A percentile compares a stretch with the other conserved stretches of the same genome.
Conservation (phyloP, 2,888 invertebrate genomes). For the Azorinus chamasolen region DNA sequence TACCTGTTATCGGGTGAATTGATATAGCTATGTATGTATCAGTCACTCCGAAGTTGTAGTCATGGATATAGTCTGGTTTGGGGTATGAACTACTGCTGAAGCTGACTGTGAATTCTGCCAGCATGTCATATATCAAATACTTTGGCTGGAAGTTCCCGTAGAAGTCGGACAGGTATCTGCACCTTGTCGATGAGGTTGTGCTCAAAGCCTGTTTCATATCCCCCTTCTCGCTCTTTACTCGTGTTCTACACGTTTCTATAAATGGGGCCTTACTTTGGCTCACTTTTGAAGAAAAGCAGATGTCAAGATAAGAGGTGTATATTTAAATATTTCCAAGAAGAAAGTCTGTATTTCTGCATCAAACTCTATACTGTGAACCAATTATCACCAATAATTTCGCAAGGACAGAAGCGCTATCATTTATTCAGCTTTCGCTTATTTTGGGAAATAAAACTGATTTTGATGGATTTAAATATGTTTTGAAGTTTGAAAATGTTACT, state of each 20-base stretch:
- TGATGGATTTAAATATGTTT: too few relatives aligned
- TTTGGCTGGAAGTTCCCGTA: constrained; percentile 24
- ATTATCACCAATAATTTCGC: too few relatives aligned
- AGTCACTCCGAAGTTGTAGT: constrained; percentile 15
- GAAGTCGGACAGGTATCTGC: constrained; percentile 9
- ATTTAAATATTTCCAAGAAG: too few relatives aligned
- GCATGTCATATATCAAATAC: not conserved
- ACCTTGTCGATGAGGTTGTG: not conserved
- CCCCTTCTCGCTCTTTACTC: constrained; percentile 4
- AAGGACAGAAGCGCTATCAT: too few relatives aligned
- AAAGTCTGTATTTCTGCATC: too few relatives aligned
- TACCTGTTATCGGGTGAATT: too few relatives aligned
- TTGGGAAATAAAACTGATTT: too few relatives aligned
- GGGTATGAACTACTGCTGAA: not conserved
- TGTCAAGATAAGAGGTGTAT: too few relatives aligned
- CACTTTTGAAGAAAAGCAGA: not conserved
- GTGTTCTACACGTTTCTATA: constrained; percentile 18
- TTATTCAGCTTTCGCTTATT: too few relatives aligned
- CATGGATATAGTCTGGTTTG: constrained; percentile 5
- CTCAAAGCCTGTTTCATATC: constrained; percentile 19
- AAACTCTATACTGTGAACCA: too few relatives aligned
- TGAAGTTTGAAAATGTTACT: too few relatives aligned
- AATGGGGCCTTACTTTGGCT: not conserved
- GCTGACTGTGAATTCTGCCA: constrained; percentile 1
- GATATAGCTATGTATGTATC: not conserved